Evolutionary conservation across 2,797 vertebrate species (phyloP), one percentile per base, ranked within the genome.

Genomic region (Siniperca obscura): DNA sequence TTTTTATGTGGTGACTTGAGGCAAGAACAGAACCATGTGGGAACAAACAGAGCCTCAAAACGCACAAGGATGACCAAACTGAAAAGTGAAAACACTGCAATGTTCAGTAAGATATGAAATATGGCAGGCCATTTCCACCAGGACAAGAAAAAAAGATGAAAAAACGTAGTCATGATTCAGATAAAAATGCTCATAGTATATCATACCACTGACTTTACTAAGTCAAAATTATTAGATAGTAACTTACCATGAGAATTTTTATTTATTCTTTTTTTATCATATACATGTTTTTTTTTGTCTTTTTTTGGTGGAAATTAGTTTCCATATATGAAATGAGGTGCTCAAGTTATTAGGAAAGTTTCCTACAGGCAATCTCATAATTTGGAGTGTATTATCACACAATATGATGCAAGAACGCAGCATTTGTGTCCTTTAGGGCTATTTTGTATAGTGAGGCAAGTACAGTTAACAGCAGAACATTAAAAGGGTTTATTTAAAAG

Each of bases 401-500:
- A 66, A 70, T 48, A 19, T 78, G 60, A 75, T 62, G 61, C 38
- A 78, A 67, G 21, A 62, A 71, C 66, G 55, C 48, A 52, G 74
- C 16, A 34, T 38, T 76, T 55, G 5, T 50, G 36, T 70, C 67
- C 44, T 89, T 62, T 9, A 17, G 65, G 79, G 53, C 27, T 48
- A 30, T 44, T 72, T 70, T 42, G 40, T 50, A 36, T 57, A 73
- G 79, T 70, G 67, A 89, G 19, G 57, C 16, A 19, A 84, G 57
- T 36, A 17, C 53, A 76, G 70, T 80, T 62, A 82, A 59, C 48
- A 64, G 19, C 75, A 68, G 38, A 57, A 48, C 27, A 76, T 62
- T 69, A 60, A 53, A 61, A n/a, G 22, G 36, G 59, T 85, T 68
- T 16, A 74, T 76, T 84, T 65, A 42, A 70, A 72, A 53, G 65